phyloP scores from a whole-genome alignment of 2,113 vertebrate genomes.

The Philantomba maxwellii region DNA sequence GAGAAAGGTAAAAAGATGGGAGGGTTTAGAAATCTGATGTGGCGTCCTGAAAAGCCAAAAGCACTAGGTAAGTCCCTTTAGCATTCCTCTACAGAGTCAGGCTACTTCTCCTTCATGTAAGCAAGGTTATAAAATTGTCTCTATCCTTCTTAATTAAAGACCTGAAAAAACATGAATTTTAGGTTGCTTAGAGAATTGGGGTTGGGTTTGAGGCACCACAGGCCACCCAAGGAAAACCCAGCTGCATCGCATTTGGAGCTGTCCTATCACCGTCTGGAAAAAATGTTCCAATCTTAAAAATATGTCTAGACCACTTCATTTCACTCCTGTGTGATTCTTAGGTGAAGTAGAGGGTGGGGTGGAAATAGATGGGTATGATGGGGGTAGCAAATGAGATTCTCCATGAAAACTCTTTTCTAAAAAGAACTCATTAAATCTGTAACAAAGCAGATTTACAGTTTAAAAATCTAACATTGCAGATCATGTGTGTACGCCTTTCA shows the following conservation, averaged over 20 bases:
- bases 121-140: conserved; percentile 55
- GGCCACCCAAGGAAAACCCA: conserved; percentile 67
- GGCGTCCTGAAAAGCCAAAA: conserved; percentile 13
- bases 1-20: background rate
- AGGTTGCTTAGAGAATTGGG: conserved; percentile 36
- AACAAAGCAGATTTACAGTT: conserved; percentile 6
- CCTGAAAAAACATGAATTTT: conserved; percentile 49
- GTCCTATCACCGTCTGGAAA: conserved; percentile 33
- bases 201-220: conserved; percentile 42
- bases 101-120: conserved; percentile 36
- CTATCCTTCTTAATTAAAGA: conserved; percentile 66
- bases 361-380: background rate
- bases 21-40: conserved; percentile 13
- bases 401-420: background rate
- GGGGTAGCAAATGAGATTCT: background rate
- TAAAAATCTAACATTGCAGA: background rate
- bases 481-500: background rate
- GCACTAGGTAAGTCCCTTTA: background rate
- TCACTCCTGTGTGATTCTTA: conserved; percentile 4
- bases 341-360: background rate
- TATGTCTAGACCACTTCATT: conserved; percentile 52
- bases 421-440: background rate
- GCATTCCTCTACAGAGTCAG: background rate
- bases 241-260: conserved; percentile 57
- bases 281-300: conserved; percentile 47